Percentiles rank a stretch among this genome's conserved stretches.
Evolutionary conservation across 92 coral and sea anemone genomes (phyloP).

Genomic region (Epizoanthus scotinus): DNA sequence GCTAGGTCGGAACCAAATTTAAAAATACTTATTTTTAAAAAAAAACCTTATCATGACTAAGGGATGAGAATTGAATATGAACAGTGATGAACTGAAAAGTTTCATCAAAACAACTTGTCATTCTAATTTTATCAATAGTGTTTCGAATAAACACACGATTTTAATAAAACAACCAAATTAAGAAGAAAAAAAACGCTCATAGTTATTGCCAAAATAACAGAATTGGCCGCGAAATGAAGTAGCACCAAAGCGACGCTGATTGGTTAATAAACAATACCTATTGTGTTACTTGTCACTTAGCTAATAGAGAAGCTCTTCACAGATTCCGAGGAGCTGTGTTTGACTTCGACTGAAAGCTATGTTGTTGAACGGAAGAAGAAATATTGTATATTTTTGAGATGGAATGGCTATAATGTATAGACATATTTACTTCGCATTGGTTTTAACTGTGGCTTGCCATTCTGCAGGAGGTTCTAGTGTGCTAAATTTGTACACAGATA

Average conservation of each 20-base stretch:
- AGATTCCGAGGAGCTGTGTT: constrained; percentile 25
- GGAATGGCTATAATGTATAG: constrained; percentile 31
- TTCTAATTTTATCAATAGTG: too few relatives aligned
- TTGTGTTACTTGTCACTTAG: constrained; percentile 54
- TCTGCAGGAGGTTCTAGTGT: neutral
- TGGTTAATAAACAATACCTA: constrained; percentile 64
- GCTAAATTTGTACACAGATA: constrained; percentile 81
- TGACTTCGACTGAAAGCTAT: constrained; percentile 22
- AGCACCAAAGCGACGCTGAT: constrained; percentile 32
- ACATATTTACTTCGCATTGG: constrained; percentile 10
- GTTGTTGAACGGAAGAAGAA: constrained; percentile 1
- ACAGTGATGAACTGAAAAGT: too few relatives aligned
- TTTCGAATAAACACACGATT: too few relatives aligned
- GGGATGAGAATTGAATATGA: too few relatives aligned
- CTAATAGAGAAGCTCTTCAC: constrained; percentile 62
- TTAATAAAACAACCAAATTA: too few relatives aligned
- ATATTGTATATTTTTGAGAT: neutral
- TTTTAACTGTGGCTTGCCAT: constrained; percentile 30
- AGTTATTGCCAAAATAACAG: too few relatives aligned
- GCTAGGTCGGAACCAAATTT: too few relatives aligned
- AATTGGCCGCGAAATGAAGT: too few relatives aligned
- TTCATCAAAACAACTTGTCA: too few relatives aligned
- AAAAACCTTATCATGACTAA: too few relatives aligned
- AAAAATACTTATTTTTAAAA: too few relatives aligned
- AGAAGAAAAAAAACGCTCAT: too few relatives aligned